Evolutionary conservation across 53 echinoderm and acorn worm genomes (phyloP), one percentile per base, ranked within the genome.

Genomic region (Astropecten irregularis): DNA sequence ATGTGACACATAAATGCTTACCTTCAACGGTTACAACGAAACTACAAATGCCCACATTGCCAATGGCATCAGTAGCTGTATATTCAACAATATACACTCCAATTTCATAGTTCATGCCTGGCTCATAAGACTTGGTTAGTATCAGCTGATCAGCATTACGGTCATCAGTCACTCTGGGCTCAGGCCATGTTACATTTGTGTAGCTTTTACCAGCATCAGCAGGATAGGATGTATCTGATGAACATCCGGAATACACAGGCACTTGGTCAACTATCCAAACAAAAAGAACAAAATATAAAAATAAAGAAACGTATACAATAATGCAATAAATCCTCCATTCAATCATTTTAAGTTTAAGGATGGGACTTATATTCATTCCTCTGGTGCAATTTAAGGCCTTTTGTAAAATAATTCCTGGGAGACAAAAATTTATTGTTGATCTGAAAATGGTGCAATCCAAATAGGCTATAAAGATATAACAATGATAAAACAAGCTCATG

Each of bases 181-280:
- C 89, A 0, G 50, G 19, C 89, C 89, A 89, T 36, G 48, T 76
- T 34, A 89, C 89, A 32, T 38, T 84, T 15, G 90, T 83, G 33
- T 66, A 82, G 29, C 21, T 71, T 11, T 83, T 70, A 21, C 90
- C 87, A 18, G 27, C 14, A 16, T 87, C 72, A 6, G 90, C 68
- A 9, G 68, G 25, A 15, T 73, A 19, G 0, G 40, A 28, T 2
- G 58, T 49, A 66, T 70, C 36, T 8, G 9, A 19, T 2, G 77
- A 59, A 44, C 42, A 57, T 38, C 84, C 87, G 15, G 30, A 33
- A 49, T 86, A 86, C 13, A 46, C 27, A 16, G 93, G 93, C 0
- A 44, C 39, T 30, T 90, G 77, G n/a, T 93, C 93, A 73, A 84
- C 93, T 93, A 79, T 39, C 15, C 31, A 58, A 14, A 38, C 31